Percentiles rank a stretch among this genome's conserved stretches.
Conservation (phyloP, 2,797 vertebrate species). For the Streptopelia turtur region DNA sequence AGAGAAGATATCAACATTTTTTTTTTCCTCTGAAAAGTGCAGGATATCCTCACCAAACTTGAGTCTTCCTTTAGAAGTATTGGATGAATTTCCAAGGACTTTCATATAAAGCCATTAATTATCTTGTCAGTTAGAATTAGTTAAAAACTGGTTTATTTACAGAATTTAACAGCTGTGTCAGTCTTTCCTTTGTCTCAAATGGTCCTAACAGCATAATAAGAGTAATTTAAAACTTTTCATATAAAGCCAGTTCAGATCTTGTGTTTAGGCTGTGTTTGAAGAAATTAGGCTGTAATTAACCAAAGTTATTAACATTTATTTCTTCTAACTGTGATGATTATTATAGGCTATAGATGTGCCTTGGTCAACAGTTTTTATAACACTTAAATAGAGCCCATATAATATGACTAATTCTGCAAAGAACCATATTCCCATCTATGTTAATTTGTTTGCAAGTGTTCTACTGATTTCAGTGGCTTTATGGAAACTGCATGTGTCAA, state of each 20-base stretch:
- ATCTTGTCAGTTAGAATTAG: not conserved
- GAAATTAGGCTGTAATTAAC: not conserved
- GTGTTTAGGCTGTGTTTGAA: not conserved
- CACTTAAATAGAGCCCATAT: not conserved
- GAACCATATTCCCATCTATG: rapidly evolving
- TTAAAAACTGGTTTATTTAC: not conserved
- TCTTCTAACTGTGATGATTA: not conserved
- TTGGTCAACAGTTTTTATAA: not conserved
- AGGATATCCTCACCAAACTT: not conserved
- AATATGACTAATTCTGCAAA: not conserved
- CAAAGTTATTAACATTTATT: not conserved
- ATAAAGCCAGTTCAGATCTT: not conserved
- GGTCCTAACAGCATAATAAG: not conserved
- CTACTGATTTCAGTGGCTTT: not conserved
- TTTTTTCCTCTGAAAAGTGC: not conserved
- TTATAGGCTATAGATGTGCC: not conserved
- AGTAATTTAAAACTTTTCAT: not conserved
- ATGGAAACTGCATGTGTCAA: not conserved
- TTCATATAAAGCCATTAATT: not conserved
- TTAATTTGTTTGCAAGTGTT: not conserved
- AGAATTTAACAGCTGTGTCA: not conserved
- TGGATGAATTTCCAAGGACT: not conserved
- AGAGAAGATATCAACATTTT: not conserved
- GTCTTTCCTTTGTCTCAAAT: not conserved
- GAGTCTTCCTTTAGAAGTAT: not conserved